A percentile compares a stretch with the other conserved stretches of the same genome.
Conservation (phyloP, 2,113 vertebrate species). For the Okapia johnstoni region DNA sequence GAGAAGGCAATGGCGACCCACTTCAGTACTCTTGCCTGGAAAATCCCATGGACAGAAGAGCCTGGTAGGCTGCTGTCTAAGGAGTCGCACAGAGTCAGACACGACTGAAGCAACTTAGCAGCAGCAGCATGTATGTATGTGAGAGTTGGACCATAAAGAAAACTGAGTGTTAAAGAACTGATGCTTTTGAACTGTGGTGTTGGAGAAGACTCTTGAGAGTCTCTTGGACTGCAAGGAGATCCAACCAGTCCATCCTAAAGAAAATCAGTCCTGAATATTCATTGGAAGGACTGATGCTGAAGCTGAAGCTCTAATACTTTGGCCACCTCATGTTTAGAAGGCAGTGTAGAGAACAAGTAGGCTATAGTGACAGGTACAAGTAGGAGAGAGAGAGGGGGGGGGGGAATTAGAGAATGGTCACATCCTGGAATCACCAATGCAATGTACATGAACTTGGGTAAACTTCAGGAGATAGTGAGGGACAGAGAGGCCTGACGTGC, state of each 20-base stretch:
- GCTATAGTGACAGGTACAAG: accelerated
- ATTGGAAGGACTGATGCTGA: background rate
- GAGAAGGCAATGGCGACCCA: too few species aligned
- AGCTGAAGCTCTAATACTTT: background rate
- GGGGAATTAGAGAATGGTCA: background rate
- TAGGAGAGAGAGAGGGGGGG: too few species aligned
- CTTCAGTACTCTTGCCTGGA: too few species aligned
- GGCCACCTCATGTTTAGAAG: background rate
- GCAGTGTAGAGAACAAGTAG: background rate
- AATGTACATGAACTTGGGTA: background rate
- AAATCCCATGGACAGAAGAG: too few species aligned
- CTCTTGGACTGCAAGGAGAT: background rate
- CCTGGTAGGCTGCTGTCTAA: too few species aligned
- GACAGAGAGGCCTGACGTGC: background rate
- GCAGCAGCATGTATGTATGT: background rate
- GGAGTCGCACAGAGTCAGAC: too few species aligned
- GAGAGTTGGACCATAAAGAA: background rate
- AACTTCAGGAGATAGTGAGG: background rate
- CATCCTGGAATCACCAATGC: background rate
- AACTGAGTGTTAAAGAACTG: background rate
- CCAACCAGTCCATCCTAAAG: background rate
- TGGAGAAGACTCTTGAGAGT: background rate
- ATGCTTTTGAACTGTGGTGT: background rate
- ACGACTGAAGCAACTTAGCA: too few species aligned
- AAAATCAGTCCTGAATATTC: background rate